Evolutionary conservation across 2,888 invertebrate species (phyloP), one percentile per base, ranked within the genome.

Genomic region (Tuberolachnus salignus): DNA sequence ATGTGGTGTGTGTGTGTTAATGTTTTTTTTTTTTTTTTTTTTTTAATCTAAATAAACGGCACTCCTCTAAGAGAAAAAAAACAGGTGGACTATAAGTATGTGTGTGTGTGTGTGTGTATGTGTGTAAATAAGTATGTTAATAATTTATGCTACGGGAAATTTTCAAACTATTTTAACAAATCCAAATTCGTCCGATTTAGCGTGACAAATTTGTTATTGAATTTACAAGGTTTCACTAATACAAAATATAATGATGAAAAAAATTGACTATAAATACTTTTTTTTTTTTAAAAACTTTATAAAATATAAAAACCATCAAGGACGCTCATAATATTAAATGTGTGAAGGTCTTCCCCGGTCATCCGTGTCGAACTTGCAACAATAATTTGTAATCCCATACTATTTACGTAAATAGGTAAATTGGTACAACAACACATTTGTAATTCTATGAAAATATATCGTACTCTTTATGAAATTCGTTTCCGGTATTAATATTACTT

Each of bases 331-430:
- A 51, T 23, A 42, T 69, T 42, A 69, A 78, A 61, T 34, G 42
- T 67, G 59, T 59, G 78, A 78, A 78, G 78, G 78, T 78, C 44
- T 23, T 57, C 9, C 26, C 57, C 46, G 49, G 69, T 69, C 64
- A 64, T 42, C 57, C 59, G 49, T 59, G 49, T 16, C 21, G 16
- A 23, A 73, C 64, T 42, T 23, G n/a, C 70, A 34, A 16, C 21
- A 23, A 53, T 26, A 72, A 9, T n/a, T 9, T 21, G 21, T 34
- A 51, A 21, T 42, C 16, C 19, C 3, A 16, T 34, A 46, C 26
- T 59, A n/a, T 26, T 2, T 69, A 16, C 44, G 10, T 26, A 59
- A 19, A 26, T 34, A 34, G 3, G 34, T 34, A 34, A 6, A 6
- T 34, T 3, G 34, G 34, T 34, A 34, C 6, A 19, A 44, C n/a